These are phyloP conservation scores for Protosalanx chinensis DNA, from an alignment of 2,797 vertebrate genomes.

Conservation along the genomic window DNA sequence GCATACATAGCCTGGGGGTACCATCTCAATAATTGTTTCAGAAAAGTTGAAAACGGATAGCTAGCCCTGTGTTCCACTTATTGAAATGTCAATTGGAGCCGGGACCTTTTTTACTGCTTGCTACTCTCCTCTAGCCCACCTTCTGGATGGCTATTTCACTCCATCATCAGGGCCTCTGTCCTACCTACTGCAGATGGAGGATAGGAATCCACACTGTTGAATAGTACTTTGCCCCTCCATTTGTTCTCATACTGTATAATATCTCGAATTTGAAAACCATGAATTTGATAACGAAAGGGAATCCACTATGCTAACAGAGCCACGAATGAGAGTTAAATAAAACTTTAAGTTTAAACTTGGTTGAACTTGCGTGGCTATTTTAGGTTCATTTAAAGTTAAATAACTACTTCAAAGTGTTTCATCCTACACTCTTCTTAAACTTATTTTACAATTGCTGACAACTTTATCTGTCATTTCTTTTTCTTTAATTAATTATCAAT, in stretches of 20 bases:
- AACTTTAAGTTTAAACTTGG: background rate
- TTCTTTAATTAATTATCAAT: slow-evolving; percentile 78
- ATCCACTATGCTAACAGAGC: background rate
- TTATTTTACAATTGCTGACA: slow-evolving; percentile 21
- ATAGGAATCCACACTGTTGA: slow-evolving; percentile 4
- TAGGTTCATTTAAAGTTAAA: background rate
- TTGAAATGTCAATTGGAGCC: slow-evolving; percentile 99
- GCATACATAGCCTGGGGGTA: slow-evolving; percentile 99
- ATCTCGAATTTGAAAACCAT: background rate
- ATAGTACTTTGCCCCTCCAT: slow-evolving; percentile 17
- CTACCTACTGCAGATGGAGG: slow-evolving; percentile 8
- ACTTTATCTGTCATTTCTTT: slow-evolving; percentile 40
- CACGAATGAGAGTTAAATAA: background rate
- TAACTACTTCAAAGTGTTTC: background rate
- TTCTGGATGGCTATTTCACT: slow-evolving; percentile 16
- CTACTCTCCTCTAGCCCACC: slow-evolving; percentile 34
- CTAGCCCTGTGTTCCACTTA: slow-evolving; percentile 99
- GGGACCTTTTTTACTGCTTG: slow-evolving; percentile 72
- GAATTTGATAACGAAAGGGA: background rate
- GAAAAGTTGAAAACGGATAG: slow-evolving; percentile 99
- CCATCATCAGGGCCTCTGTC: slow-evolving; percentile 19
- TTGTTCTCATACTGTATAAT: background rate
- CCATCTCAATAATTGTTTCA: slow-evolving; percentile 94
- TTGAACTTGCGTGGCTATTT: background rate
- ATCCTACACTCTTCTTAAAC: background rate